These are phyloP conservation scores for Crotalus viridis DNA, from an alignment of 2,113 vertebrate species.

Conservation along the genomic window DNA sequence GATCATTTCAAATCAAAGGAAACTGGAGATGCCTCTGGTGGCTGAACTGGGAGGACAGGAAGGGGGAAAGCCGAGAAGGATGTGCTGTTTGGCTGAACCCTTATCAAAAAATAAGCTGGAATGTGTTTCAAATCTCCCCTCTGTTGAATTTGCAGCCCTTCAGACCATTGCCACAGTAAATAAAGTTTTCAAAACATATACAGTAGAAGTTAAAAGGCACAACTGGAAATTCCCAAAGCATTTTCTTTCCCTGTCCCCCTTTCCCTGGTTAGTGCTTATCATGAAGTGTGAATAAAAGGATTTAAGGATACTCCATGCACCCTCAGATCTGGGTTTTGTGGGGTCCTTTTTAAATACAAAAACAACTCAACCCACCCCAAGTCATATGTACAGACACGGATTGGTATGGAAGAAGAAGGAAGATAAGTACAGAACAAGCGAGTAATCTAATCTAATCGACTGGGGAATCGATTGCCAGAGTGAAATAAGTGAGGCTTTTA, in stretches of 20 bases:
- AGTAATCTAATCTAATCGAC: neutral
- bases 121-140: constrained; percentile 64
- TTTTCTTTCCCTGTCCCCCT: neutral
- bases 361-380: neutral
- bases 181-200: constrained; percentile 69
- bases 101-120: constrained; percentile 61
- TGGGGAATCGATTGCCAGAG: neutral
- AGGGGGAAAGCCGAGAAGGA: constrained; percentile 59
- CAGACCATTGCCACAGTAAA: constrained; percentile 65
- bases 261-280: neutral
- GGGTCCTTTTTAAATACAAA: neutral
- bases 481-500: constrained; percentile 3
- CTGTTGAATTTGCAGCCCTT: constrained; percentile 61
- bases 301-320: constrained; percentile 29
- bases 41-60: constrained; percentile 30
- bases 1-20: constrained; percentile 76
- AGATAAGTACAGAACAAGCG: neutral
- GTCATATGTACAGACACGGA: neutral
- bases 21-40: constrained; percentile 66
- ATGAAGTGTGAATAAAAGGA: constrained; percentile 10
- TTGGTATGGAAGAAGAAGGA: neutral
- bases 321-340: neutral
- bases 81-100: constrained; percentile 64
- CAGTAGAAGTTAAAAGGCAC: constrained; percentile 44
- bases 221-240: constrained; percentile 49